Evolutionary conservation across 2,797 vertebrate species (phyloP).

Genomic region (Arctocebus calabarensis): DNA sequence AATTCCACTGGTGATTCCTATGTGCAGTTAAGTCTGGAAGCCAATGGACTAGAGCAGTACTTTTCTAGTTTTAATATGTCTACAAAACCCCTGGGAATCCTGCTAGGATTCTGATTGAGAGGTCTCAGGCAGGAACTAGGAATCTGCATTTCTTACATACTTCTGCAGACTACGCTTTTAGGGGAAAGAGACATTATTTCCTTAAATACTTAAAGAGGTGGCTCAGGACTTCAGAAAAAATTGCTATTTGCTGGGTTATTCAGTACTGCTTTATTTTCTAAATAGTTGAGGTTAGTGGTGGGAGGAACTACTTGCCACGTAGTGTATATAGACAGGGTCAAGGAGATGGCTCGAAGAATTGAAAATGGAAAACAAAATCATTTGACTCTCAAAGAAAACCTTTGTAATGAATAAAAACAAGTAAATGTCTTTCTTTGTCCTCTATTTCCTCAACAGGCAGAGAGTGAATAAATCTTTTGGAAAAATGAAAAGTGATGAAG

Average conservation of each 20-base stretch:
- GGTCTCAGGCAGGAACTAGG: not conserved
- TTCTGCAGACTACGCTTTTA: not conserved
- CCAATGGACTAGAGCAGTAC: not conserved
- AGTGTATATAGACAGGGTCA: not conserved
- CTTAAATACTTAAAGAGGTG: conserved; percentile 1
- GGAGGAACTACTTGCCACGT: not conserved
- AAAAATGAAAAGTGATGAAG: conserved; percentile 70
- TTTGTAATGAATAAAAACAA: conserved; percentile 66
- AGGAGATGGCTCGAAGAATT: conserved; percentile 25
- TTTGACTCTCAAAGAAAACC: conserved; percentile 63
- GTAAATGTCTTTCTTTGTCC: conserved; percentile 46
- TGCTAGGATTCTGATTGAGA: conserved; percentile 34
- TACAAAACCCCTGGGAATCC: not conserved
- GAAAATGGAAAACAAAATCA: conserved; percentile 34
- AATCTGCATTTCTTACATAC: conserved; percentile 16
- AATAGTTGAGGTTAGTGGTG: not conserved
- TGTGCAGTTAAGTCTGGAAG: no score
- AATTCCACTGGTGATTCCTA: no score
- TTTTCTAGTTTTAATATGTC: not conserved
- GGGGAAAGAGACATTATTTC: not conserved
- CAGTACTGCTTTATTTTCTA: conserved; percentile 59
- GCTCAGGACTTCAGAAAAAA: not conserved
- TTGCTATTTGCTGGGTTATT: not conserved
- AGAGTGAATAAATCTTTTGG: conserved; percentile 72
- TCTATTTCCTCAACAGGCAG: conserved; percentile 61